phyloP scores from a whole-genome alignment of 2,113 vertebrate genomes.

The Lycaon pictus region DNA sequence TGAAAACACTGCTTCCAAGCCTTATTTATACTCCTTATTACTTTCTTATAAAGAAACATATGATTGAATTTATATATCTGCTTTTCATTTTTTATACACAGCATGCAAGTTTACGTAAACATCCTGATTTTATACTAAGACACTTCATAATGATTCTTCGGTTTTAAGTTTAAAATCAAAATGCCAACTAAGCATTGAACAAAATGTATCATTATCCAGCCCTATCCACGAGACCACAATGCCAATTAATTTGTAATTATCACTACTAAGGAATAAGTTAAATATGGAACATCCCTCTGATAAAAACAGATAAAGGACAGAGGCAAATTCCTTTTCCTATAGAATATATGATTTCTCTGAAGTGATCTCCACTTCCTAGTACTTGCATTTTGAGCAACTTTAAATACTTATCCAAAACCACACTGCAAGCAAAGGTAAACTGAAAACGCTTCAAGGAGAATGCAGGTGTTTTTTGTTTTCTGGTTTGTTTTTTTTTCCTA shows the following conservation, averaged over 20 bases:
- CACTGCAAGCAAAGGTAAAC: neutral
- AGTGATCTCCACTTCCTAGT: neutral
- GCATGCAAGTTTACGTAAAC: neutral
- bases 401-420: constrained; percentile 13
- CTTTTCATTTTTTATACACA: neutral
- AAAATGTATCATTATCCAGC: neutral
- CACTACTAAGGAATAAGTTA: neutral
- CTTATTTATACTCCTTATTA: neutral
- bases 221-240: neutral
- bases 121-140: neutral
- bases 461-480: neutral
- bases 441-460: neutral
- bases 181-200: neutral
- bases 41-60: neutral
- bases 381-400: neutral
- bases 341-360: neutral
- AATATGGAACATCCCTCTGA: neutral
- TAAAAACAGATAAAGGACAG: neutral
- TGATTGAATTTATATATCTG: neutral
- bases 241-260: neutral
- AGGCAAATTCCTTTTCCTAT: constrained; percentile 3
- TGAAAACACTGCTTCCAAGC: neutral
- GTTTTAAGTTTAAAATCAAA: constrained; percentile 42
- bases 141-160: neutral
- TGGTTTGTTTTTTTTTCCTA: neutral